Evolutionary conservation across 2,888 invertebrate species (phyloP), one percentile per base, ranked within the genome.

Genomic region (Drosophila setosimentum): DNA sequence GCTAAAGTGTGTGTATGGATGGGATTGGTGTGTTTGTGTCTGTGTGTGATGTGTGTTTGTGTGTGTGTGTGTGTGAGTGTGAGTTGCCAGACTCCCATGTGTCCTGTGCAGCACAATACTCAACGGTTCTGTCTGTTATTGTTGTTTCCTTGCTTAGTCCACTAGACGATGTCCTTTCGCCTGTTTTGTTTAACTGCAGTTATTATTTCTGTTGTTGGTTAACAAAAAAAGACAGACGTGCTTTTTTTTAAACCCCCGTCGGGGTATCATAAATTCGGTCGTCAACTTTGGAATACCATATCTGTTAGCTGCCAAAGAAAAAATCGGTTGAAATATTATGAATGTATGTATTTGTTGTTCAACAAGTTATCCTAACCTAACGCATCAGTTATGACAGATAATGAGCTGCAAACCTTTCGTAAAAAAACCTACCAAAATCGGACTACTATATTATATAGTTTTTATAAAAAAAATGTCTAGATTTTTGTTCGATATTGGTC

Each of bases 61-160:
- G 30, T 32, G 32, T 45, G 30, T 50, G 40, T 51, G 10, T 27
- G 7, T 24, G 37, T 24, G 30, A n/a, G 49, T 21, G 58, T 11
- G n/a, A 21, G 45, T 24, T 45, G 16, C 24, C 48, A 71, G 55
- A 71, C 64, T 71, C 63, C 55, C 73, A 40, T 35, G 64, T 71
- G 70, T 72, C 72, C 63, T 55, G 64, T 70, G 60, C 42, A 40
- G 53, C 29, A 70, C 54, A 71, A 70, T 72, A 49, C 54, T 27
- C 49, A 35, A 50, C 33, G 35, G 63, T 40, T 40, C 24, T 24
- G 45, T 42, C 73, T 63, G 63, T 61, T 71, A 54, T 69, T 69
- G 72, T 69, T 62, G 63, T 72, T 62, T 29, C 63, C 40, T 30
- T 62, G 61, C 60, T 61, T 53, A 71, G 61, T 60, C 61, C 50